Evolutionary conservation across 1,140 invertebrate genomes (phyloP).

Genomic region (Dendrolimus kikuchii): DNA sequence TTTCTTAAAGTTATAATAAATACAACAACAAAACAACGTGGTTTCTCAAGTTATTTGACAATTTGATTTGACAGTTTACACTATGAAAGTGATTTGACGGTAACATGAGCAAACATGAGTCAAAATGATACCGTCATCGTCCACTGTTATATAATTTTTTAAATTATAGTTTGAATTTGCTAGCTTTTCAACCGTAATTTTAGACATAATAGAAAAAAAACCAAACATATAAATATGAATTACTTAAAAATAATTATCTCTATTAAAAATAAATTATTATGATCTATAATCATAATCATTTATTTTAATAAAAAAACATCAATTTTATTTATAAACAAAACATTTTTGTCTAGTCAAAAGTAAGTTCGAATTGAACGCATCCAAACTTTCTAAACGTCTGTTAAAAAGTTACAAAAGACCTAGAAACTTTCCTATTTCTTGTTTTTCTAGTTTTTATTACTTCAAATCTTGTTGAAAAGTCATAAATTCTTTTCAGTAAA

Average conservation of each 20-base stretch:
- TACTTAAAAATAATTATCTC: not conserved
- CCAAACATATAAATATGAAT: too few species aligned
- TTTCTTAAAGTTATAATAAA: not conserved
- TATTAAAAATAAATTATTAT: not conserved
- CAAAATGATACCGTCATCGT: too few species aligned
- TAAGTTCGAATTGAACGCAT: conserved; percentile 28
- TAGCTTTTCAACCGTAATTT: too few species aligned
- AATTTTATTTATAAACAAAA: not conserved
- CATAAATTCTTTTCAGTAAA: not conserved
- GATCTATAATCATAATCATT: too few species aligned
- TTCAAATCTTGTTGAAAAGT: conserved; percentile 8
- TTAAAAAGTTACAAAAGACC: conserved; percentile 40
- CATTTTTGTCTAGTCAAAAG: conserved; percentile 22
- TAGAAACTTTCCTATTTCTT: conserved; percentile 60
- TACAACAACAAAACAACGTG: conserved; percentile 24
- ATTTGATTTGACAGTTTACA: conserved; percentile 2
- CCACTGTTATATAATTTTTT: too few species aligned
- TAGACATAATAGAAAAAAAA: too few species aligned
- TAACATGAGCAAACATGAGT: too few species aligned
- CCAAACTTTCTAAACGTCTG: conserved; percentile 65
- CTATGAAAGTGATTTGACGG: not conserved
- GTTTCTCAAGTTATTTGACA: conserved; percentile 6
- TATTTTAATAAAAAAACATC: too few species aligned
- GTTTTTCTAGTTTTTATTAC: conserved; percentile 57
- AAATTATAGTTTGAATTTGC: too few species aligned